phyloP scores from a whole-genome alignment of 2,888 invertebrate genomes.

The Epistrophe eligans region DNA sequence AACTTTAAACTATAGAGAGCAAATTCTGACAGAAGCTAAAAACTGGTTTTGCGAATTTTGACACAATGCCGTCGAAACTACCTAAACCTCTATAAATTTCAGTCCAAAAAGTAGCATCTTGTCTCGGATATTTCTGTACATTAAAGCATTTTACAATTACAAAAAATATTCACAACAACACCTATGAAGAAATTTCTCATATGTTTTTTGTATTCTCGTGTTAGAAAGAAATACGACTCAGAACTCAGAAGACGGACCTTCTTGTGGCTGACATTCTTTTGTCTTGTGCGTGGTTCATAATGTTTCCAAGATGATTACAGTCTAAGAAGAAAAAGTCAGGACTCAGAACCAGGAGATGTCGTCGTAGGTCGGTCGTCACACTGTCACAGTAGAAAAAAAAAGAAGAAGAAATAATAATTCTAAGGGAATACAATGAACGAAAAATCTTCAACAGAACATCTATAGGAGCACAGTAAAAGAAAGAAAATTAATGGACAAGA shows the following conservation, averaged over 20 bases:
- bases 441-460: slow-evolving; percentile 25
- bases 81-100: too few relatives aligned
- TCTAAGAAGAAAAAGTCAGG: slow-evolving; percentile 20
- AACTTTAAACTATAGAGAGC: too few relatives aligned
- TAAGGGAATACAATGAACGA: slow-evolving; percentile 24
- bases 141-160: too few relatives aligned
- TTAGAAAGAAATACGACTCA: slow-evolving; percentile 42
- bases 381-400: slow-evolving; percentile 1
- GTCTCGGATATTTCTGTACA: too few relatives aligned
- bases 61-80: too few relatives aligned
- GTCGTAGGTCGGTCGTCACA: too few relatives aligned
- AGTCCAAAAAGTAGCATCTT: too few relatives aligned
- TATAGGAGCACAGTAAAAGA: slow-evolving; percentile 22
- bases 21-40: too few relatives aligned
- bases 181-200: background rate
- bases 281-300: slow-evolving; percentile 68
- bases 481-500: slow-evolving; percentile 68
- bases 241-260: slow-evolving; percentile 60
- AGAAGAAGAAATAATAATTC: background rate
- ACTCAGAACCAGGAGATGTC: slow-evolving; percentile 7
- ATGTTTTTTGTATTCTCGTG: slow-evolving; percentile 19
- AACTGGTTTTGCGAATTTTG: too few relatives aligned
- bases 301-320: slow-evolving; percentile 71
- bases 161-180: background rate
- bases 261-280: slow-evolving; percentile 70